phyloP scores from a whole-genome alignment of 2,888 invertebrate genomes.

The Mactromeris polynyma region DNA sequence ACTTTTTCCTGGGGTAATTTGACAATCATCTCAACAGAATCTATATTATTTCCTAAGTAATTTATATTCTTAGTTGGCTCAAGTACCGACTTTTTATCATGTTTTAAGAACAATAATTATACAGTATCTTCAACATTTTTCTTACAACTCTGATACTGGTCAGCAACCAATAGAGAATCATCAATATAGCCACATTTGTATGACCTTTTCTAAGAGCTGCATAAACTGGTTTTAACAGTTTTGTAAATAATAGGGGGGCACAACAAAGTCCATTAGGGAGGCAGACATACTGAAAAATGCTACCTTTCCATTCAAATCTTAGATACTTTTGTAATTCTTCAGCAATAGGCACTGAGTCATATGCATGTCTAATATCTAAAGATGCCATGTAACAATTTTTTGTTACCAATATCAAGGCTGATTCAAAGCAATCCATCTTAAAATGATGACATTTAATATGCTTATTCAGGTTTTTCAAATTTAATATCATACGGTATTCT shows the following conservation, averaged over 20 bases:
- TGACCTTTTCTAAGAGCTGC: conserved; percentile 59
- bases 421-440: conserved; percentile 62
- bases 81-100: conserved; percentile 58
- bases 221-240: conserved; percentile 70
- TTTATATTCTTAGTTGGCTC: conserved; percentile 37
- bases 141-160: conserved; percentile 34
- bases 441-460: conserved; percentile 52
- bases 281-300: conserved; percentile 64
- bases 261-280: conserved; percentile 63
- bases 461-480: conserved; percentile 53
- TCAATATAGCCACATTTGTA: conserved; percentile 64
- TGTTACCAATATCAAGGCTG: conserved; percentile 49
- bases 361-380: conserved; percentile 63
- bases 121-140: conserved; percentile 52
- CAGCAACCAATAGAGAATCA: conserved; percentile 53
- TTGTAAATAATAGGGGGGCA: conserved; percentile 66
- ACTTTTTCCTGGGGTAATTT: conserved; percentile 31
- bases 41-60: conserved; percentile 35
- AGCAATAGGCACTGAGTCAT: conserved; percentile 63
- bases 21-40: conserved; percentile 37
- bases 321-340: conserved; percentile 51
- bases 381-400: conserved; percentile 44
- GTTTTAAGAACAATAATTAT: conserved; percentile 49
- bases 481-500: conserved; percentile 58
- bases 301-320: conserved; percentile 56